Evolutionary conservation across 2,113 vertebrate species (phyloP), one percentile per base, ranked within the genome.

Genomic region (Penelope pileata): DNA sequence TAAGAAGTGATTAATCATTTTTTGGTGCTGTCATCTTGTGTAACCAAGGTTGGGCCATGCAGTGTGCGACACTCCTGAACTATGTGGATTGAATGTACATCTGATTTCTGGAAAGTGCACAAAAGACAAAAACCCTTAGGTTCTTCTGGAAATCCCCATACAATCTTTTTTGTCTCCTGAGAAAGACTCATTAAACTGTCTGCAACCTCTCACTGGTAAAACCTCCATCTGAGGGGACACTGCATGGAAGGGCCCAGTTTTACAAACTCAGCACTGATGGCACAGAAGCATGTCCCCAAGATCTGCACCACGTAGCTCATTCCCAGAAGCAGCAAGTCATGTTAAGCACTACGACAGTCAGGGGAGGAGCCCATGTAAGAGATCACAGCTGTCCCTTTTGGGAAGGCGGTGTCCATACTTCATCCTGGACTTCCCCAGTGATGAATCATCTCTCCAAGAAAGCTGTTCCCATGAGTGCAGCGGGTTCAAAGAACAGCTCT

Each of bases 361-460:
- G 36, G 64, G 59, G 36, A 86, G 30, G 66, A 73, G 74, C 40
- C 62, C 0, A 0, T 30, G 53, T 58, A 69, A 75, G 53, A 86
- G 75, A 70, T 83, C 63, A 83, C 38, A 81, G 90, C 75, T 91
- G 72, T 40, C 59, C 60, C 75, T 94, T 88, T 83, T 48, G 75
- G 85, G 59, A 85, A 85, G 23, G 64, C 21, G 0, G 29, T 80
- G 68, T 54, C 88, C 79, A 51, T 36, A 10, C 64, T 70, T 74
- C 79, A 83, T 51, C 68, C 79, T 64, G 68, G 51, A 77, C 64
- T 95, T 80, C 47, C 58, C 87, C 85, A 32, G 13, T 32, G 56
- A 63, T 93, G 77, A 96, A 70, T 93, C 83, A 94, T 12, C 7
- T 60, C 88, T 93, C 86, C 69, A 58, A 68, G 80, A 88, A 91